These are phyloP conservation scores for Neofelis nebulosa DNA, from an alignment of 2,113 vertebrate genomes.

Conservation along the genomic window DNA sequence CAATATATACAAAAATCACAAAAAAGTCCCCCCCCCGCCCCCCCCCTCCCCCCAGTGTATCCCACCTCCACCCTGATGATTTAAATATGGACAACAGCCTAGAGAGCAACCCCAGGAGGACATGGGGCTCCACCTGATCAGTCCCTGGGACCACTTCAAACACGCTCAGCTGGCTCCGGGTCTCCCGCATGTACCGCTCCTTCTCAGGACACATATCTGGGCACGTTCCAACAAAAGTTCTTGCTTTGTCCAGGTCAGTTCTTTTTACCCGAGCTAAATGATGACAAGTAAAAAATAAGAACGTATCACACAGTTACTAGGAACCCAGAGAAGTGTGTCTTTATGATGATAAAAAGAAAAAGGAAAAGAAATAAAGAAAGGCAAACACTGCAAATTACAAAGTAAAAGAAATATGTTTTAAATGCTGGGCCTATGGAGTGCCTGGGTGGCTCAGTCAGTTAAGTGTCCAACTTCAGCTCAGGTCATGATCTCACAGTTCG, in stretches of 20 bases:
- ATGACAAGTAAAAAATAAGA: background rate
- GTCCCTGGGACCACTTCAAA: conserved; percentile 92
- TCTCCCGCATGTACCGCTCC: conserved; percentile 98
- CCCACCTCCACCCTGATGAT: background rate
- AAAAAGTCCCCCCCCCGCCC: background rate
- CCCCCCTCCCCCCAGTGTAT: background rate
- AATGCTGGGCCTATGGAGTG: background rate
- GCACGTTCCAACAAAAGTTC: conserved; percentile 95
- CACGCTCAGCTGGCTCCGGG: conserved; percentile 94
- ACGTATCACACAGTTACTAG: background rate
- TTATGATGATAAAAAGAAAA: background rate
- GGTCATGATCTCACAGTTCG: too few species aligned
- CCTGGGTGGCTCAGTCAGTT: too few species aligned
- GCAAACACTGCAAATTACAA: background rate
- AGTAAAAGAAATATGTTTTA: background rate
- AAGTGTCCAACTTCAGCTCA: too few species aligned
- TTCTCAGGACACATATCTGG: conserved; percentile 99
- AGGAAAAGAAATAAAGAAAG: background rate
- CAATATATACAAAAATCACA: background rate
- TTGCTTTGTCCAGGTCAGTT: conserved; percentile 93
- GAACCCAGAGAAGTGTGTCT: background rate
- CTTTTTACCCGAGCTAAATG: conserved; percentile 91
- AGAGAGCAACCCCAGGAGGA: accelerated
- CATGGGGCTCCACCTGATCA: conserved; percentile 88
- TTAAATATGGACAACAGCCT: accelerated